Evolutionary conservation across 1,140 invertebrate genomes (phyloP).

Genomic region (Lutraria rhynchaena): DNA sequence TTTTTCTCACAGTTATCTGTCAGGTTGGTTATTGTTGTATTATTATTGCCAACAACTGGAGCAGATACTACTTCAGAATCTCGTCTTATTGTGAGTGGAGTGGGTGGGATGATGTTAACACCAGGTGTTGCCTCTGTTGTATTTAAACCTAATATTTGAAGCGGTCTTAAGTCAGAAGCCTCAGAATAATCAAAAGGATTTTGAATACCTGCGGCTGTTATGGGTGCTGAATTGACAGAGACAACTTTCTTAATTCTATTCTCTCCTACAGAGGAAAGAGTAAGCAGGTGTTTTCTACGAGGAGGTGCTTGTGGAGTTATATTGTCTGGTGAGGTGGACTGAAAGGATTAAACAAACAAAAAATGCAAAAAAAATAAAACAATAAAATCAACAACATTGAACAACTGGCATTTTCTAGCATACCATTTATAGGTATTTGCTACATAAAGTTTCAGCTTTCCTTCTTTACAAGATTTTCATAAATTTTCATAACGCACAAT

Average conservation of each 20-base stretch:
- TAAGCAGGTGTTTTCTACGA: constrained; percentile 2
- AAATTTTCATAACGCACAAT: too few relatives aligned
- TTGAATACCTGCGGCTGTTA: not conserved
- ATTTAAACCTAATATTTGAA: not conserved
- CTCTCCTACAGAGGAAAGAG: not conserved
- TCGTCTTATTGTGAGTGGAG: constrained; percentile 2
- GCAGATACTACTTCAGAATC: not conserved
- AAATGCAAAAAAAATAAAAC: constrained; percentile 48
- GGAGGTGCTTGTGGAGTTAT: constrained; percentile 56
- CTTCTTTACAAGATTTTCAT: too few relatives aligned
- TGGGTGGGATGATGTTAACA: constrained; percentile 28
- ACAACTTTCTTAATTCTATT: not conserved
- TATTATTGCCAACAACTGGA: not conserved
- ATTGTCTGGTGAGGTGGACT: constrained; percentile 59
- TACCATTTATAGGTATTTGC: too few relatives aligned
- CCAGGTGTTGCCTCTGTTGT: not conserved
- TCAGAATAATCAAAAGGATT: constrained; percentile 10
- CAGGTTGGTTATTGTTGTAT: not conserved
- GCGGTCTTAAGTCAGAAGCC: too few relatives aligned
- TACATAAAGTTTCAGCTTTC: too few relatives aligned
- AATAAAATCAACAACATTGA: constrained; percentile 28
- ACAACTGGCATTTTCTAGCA: too few relatives aligned
- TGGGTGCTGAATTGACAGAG: not conserved
- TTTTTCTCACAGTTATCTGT: not conserved
- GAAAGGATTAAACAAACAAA: constrained; percentile 61